phyloP scores from a whole-genome alignment of 2,797 vertebrate species.

The Urophycis tenuis region DNA sequence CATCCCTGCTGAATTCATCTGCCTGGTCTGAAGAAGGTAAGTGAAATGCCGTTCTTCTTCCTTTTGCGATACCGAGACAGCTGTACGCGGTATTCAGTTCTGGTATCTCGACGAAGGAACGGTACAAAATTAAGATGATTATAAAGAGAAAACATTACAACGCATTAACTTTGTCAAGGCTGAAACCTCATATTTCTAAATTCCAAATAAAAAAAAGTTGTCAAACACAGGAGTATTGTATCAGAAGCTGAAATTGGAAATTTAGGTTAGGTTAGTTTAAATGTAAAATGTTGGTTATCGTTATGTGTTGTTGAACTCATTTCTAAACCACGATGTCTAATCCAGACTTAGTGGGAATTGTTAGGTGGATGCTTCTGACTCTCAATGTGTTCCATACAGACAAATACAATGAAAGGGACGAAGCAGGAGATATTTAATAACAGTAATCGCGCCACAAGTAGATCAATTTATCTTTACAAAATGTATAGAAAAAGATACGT shows the following conservation, averaged over 20 bases:
- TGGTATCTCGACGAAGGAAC: background rate
- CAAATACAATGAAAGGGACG: background rate
- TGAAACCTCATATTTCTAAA: background rate
- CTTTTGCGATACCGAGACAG: background rate
- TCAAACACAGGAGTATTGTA: background rate
- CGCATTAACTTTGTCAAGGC: background rate
- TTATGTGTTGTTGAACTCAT: background rate
- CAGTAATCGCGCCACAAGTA: background rate
- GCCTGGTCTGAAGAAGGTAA: constrained; percentile 51
- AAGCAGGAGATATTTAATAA: background rate
- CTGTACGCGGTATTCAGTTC: background rate
- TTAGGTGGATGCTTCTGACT: background rate
- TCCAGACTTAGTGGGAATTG: background rate
- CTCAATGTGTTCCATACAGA: background rate
- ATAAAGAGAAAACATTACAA: background rate
- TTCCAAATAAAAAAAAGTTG: background rate
- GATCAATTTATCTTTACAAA: background rate
- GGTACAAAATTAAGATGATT: background rate
- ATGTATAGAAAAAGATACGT: background rate
- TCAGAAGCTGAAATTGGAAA: background rate
- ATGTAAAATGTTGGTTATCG: background rate
- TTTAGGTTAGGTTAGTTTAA: background rate
- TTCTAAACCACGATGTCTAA: background rate
- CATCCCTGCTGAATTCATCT: constrained; percentile 4
- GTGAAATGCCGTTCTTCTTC: constrained; percentile 2